Evolutionary conservation across 2,797 vertebrate species (phyloP).

Genomic region (Oreochromis mossambicus): DNA sequence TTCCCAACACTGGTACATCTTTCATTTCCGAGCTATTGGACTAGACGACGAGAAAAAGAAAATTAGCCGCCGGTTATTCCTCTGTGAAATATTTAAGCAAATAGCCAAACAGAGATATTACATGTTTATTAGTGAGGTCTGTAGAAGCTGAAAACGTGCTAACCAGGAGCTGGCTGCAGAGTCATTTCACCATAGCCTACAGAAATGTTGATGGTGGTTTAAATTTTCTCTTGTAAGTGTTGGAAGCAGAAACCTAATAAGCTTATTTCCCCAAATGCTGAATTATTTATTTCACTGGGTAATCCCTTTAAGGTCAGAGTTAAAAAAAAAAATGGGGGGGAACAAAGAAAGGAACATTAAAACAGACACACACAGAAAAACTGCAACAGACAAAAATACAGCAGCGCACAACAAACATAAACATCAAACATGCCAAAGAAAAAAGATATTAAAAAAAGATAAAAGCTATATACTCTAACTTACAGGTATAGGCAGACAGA

Average conservation of each 20-base stretch:
- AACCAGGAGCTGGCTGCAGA: neutral
- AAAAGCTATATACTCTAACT: neutral
- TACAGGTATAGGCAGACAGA: neutral
- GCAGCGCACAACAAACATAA: neutral
- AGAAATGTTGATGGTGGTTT: neutral
- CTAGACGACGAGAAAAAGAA: neutral
- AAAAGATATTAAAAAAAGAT: neutral
- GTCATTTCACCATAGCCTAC: neutral
- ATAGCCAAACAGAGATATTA: neutral
- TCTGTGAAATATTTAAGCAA: neutral
- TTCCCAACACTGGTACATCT: neutral
- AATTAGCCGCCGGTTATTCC: neutral
- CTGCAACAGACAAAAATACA: neutral
- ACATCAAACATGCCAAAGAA: neutral
- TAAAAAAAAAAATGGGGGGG: neutral
- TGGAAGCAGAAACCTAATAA: neutral
- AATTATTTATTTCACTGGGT: neutral
- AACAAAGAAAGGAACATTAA: neutral
- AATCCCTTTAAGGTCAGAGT: neutral
- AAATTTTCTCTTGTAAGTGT: neutral
- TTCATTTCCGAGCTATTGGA: neutral
- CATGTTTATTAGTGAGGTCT: neutral
- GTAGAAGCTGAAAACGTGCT: neutral
- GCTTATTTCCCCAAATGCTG: neutral
- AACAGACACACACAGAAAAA: neutral